Evolutionary conservation across 2,797 vertebrate genomes (phyloP).

Genomic region (Melopsittacus undulatus): DNA sequence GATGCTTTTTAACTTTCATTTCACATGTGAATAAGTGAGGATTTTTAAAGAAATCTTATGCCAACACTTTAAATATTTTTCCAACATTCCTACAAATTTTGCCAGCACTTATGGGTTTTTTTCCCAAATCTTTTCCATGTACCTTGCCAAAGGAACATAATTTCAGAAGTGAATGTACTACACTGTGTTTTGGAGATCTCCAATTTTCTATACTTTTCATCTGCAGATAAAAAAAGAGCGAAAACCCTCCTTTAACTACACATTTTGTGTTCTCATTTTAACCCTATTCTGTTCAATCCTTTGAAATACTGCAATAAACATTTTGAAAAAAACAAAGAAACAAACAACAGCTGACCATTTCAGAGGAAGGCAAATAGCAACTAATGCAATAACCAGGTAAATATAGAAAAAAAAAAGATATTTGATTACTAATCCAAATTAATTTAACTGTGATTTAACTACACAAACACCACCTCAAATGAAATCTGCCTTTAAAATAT

Average conservation of each 20-base stretch:
- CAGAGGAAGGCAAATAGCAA: background rate
- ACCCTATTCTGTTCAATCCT: background rate
- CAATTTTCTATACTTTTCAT: constrained; percentile 66
- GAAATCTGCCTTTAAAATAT: background rate
- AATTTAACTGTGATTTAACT: background rate
- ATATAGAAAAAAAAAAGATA: background rate
- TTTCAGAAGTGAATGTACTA: constrained; percentile 74
- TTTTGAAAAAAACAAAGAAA: background rate
- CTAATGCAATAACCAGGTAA: background rate
- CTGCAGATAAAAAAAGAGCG: constrained; percentile 48
- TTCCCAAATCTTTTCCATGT: constrained; percentile 74
- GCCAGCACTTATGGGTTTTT: constrained; percentile 70
- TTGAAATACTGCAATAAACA: background rate
- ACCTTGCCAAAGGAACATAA: constrained; percentile 77
- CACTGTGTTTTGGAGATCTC: constrained; percentile 63
- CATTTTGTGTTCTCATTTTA: background rate
- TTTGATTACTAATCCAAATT: background rate
- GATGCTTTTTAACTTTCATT: constrained; percentile 76
- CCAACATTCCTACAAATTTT: constrained; percentile 76
- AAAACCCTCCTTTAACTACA: background rate
- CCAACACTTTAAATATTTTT: constrained; percentile 75
- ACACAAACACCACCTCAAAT: too few species aligned
- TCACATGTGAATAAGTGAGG: constrained; percentile 73
- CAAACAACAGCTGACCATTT: background rate
- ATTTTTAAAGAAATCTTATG: constrained; percentile 77